phyloP scores from a whole-genome alignment of 2,797 vertebrate species.

The Perodicticus potto region DNA sequence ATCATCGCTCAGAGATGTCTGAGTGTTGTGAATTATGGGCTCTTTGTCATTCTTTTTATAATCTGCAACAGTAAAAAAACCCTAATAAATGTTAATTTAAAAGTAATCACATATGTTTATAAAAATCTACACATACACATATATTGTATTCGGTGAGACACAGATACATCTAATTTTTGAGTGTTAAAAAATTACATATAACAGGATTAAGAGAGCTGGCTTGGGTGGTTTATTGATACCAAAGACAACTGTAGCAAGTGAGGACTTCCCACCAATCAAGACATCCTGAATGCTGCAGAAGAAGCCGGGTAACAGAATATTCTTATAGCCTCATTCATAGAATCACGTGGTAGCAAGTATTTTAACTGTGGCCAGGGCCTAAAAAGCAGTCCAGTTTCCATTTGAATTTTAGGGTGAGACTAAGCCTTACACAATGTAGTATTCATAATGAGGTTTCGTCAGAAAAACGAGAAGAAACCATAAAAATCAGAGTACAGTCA shows the following conservation, averaged over 20 bases:
- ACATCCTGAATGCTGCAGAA: background rate
- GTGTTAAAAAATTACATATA: background rate
- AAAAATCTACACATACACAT: background rate
- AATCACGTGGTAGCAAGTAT: background rate
- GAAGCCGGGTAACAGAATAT: background rate
- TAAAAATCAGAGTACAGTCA: background rate
- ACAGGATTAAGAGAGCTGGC: background rate
- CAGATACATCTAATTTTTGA: background rate
- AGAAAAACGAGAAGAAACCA: slow-evolving; percentile 40
- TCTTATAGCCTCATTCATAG: background rate
- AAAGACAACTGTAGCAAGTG: background rate
- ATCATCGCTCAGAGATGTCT: background rate
- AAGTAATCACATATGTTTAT: background rate
- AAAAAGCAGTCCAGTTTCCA: slow-evolving; percentile 48
- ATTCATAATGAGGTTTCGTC: background rate
- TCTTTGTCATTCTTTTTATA: slow-evolving; percentile 26
- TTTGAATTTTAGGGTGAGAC: background rate
- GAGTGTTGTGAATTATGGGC: background rate
- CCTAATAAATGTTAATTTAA: slow-evolving; percentile 25
- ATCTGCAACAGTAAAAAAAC: background rate
- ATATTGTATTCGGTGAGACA: background rate
- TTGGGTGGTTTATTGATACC: background rate
- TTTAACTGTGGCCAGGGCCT: background rate
- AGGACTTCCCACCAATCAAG: background rate
- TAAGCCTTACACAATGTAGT: background rate